These are phyloP conservation scores for Colletes gigas DNA, from an alignment of 1,140 invertebrate genomes.

Conservation along the genomic window DNA sequence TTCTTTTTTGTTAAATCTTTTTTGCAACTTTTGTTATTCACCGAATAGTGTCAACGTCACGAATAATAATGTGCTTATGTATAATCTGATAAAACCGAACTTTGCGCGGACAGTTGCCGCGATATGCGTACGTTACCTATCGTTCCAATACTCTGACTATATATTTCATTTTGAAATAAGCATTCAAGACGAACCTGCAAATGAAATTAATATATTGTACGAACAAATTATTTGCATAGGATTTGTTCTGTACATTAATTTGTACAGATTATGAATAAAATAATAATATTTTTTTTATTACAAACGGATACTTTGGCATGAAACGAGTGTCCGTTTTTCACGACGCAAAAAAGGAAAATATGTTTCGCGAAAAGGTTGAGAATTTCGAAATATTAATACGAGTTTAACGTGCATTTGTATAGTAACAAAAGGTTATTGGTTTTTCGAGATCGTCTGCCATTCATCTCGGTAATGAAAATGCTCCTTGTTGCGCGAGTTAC, in stretches of 20 bases:
- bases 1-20: not conserved
- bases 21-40: conserved; percentile 20
- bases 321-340: no score
- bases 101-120: conserved; percentile 29
- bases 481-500: not conserved
- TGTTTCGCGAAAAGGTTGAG: no score
- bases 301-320: not conserved
- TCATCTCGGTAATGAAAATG: conserved; percentile 19
- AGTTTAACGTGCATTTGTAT: not conserved
- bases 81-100: conserved; percentile 28
- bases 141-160: not conserved
- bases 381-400: not conserved
- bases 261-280: no score
- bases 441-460: not conserved
- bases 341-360: no score
- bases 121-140: not conserved
- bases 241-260: not conserved
- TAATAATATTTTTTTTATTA: not conserved
- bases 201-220: not conserved
- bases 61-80: conserved; percentile 4
- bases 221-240: not conserved
- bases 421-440: not conserved
- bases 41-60: conserved; percentile 34
- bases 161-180: conserved; percentile 6
- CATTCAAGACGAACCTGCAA: not conserved